Conservation (phyloP, 2,888 invertebrate species). For the Lasius platythorax region DNA sequence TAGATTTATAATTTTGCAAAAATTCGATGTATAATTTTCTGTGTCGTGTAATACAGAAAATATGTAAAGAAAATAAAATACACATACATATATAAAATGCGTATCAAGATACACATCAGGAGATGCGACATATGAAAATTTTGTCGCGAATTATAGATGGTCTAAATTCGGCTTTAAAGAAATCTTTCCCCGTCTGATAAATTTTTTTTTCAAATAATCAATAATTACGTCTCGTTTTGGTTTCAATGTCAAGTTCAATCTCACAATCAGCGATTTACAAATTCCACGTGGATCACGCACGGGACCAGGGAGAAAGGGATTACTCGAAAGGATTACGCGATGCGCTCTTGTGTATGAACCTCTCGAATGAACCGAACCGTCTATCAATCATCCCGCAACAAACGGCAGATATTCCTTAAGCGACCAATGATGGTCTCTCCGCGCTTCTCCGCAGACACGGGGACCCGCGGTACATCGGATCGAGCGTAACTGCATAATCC, state of each 20-base stretch:
- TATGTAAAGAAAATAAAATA: too few species aligned
- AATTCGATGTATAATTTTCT: too few species aligned
- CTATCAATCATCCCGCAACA: conserved; percentile 49
- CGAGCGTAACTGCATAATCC: conserved; percentile 54
- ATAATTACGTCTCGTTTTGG: background rate
- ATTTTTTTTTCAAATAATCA: background rate
- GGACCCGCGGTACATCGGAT: conserved; percentile 35
- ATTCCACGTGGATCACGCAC: conserved; percentile 10
- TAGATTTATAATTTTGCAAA: too few species aligned
- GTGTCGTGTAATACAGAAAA: too few species aligned
- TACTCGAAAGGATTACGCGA: conserved; percentile 22
- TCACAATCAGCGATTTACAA: conserved; percentile 20
- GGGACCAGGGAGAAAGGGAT: conserved; percentile 5
- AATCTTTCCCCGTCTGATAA: background rate
- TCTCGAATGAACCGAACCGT: conserved; percentile 28
- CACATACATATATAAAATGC: too few species aligned
- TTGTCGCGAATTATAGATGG: too few species aligned
- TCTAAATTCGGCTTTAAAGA: background rate
- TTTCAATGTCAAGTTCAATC: conserved; percentile 20
- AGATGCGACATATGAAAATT: too few species aligned
- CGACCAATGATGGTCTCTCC: conserved; percentile 30
- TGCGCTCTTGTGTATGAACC: background rate
- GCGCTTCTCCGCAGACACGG: conserved; percentile 3
- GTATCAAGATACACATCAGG: too few species aligned
- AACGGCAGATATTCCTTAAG: conserved; percentile 33